phyloP scores from a whole-genome alignment of 2,113 vertebrate species.

The Illadopsis cleaveri region DNA sequence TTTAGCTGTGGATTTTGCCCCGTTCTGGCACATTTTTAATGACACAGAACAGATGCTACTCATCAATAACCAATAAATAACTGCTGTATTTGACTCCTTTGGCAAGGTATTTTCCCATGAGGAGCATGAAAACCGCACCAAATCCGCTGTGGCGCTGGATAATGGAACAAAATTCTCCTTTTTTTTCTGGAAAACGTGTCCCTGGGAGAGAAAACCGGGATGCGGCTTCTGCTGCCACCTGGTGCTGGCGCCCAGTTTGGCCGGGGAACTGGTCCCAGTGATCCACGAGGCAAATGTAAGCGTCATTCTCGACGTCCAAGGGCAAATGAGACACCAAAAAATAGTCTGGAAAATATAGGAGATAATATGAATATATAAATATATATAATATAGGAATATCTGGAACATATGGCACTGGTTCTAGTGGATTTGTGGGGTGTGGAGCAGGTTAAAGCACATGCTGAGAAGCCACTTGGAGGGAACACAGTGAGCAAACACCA shows the following conservation, averaged over 20 bases:
- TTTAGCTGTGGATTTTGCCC: background rate
- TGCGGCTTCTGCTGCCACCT: conserved; percentile 15
- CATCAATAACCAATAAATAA: background rate
- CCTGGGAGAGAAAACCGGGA: background rate
- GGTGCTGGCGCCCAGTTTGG: background rate
- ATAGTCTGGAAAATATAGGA: accelerated
- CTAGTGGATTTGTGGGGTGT: background rate
- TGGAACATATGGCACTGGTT: background rate
- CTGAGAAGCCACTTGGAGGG: background rate
- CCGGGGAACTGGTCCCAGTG: background rate
- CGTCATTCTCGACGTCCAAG: background rate
- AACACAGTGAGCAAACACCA: background rate
- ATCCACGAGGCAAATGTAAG: background rate
- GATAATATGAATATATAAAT: too few relatives aligned
- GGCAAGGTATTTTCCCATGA: accelerated
- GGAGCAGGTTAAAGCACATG: accelerated
- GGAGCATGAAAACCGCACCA: accelerated
- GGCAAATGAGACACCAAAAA: background rate
- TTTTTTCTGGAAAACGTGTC: background rate
- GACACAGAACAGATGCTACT: too few relatives aligned
- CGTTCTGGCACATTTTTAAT: accelerated
- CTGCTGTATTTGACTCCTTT: background rate
- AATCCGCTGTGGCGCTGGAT: accelerated
- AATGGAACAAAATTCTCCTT: background rate
- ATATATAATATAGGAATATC: background rate